Evolutionary conservation across 2,797 vertebrate genomes (phyloP).

Genomic region (Arnoldichthys spilopterus): DNA sequence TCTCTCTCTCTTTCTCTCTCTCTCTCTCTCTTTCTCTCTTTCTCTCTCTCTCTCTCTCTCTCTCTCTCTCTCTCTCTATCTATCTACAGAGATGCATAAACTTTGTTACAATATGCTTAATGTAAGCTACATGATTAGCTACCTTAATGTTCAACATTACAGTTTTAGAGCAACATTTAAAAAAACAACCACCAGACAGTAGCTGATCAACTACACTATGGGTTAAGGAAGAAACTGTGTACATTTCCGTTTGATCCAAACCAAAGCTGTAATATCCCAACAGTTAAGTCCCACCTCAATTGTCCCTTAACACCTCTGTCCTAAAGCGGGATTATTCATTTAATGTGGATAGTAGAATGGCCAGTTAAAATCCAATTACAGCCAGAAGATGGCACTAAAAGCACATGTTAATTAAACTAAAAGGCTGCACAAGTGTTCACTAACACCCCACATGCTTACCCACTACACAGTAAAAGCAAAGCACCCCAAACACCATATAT

Average conservation of each 20-base stretch:
- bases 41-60: too few relatives aligned
- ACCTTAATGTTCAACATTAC: not conserved
- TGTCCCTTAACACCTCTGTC: not conserved
- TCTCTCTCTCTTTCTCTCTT: too few relatives aligned
- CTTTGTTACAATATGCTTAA: too few relatives aligned
- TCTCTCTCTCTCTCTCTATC: too few relatives aligned
- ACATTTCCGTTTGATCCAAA: not conserved
- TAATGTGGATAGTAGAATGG: not conserved
- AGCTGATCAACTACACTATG: not conserved
- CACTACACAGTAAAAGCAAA: not conserved
- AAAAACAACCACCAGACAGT: not conserved
- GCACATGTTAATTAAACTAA: not conserved
- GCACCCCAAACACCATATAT: not conserved
- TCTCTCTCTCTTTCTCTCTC: too few relatives aligned
- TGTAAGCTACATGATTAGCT: too few relatives aligned
- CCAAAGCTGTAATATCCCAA: too few relatives aligned
- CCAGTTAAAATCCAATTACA: not conserved
- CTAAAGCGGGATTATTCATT: not conserved
- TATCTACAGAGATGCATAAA: too few relatives aligned
- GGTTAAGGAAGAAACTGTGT: not conserved
- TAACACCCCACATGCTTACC: not conserved
- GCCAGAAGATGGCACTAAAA: slow-evolving; percentile 18
- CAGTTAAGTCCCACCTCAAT: not conserved
- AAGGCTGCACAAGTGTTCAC: not conserved
- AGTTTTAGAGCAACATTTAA: too few relatives aligned